Percentiles rank a stretch among this genome's conserved stretches.
Evolutionary conservation across 2,113 vertebrate species (phyloP).

Genomic region (Gymnocephalus cernua): DNA sequence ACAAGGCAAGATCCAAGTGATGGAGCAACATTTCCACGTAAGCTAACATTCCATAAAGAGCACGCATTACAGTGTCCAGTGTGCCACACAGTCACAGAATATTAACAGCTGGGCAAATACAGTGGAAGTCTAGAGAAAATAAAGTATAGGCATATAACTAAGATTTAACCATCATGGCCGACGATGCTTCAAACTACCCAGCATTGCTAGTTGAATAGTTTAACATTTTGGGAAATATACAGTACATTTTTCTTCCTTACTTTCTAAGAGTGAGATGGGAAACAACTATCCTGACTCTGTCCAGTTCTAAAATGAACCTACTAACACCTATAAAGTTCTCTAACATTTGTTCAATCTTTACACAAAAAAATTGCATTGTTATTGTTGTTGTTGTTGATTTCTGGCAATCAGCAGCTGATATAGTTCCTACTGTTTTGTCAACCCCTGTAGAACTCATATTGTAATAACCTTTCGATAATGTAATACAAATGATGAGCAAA

Average conservation of each 20-base stretch:
- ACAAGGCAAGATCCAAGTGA: constrained; percentile 95
- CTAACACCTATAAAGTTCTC: too few species aligned
- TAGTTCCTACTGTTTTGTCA: neutral
- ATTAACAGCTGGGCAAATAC: neutral
- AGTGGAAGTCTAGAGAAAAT: neutral
- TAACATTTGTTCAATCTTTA: neutral
- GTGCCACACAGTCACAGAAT: neutral
- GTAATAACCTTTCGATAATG: neutral
- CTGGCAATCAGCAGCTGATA: neutral
- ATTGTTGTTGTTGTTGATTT: neutral
- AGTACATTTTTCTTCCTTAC: neutral
- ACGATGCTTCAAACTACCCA: neutral
- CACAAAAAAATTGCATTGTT: neutral
- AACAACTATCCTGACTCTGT: too few species aligned
- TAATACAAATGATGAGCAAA: neutral
- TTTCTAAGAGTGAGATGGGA: neutral
- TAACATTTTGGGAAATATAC: neutral
- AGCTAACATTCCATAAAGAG: neutral
- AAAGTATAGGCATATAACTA: neutral
- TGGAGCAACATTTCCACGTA: constrained; percentile 98
- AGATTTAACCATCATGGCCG: neutral
- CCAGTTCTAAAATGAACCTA: too few species aligned
- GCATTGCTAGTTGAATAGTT: neutral
- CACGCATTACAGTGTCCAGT: neutral
- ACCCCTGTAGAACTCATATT: neutral